A percentile compares a stretch with the other conserved stretches of the same genome.
These are phyloP conservation scores for Lamprotornis superbus DNA, from an alignment of 2,113 vertebrate species.

Conservation along the genomic window DNA sequence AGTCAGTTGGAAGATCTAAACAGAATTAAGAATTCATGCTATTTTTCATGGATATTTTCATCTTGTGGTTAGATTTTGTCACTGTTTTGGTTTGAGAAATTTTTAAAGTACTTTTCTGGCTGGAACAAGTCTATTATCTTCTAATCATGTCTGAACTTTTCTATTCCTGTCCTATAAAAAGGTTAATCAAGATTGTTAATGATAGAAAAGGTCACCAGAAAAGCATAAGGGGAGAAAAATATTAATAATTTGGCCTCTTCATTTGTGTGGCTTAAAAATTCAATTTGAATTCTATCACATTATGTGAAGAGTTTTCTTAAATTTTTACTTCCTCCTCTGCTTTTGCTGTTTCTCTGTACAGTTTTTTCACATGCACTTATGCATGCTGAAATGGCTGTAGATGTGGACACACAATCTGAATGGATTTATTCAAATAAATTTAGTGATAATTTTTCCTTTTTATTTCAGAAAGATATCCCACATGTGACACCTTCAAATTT, in stretches of 20 bases:
- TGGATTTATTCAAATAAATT: neutral
- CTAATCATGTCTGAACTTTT: neutral
- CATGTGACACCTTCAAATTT: neutral
- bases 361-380: neutral
- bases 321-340: neutral
- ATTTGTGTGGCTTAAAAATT: neutral
- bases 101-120: neutral
- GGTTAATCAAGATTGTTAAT: neutral
- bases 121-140: neutral
- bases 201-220: neutral
- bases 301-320: neutral
- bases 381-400: neutral
- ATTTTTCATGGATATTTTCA: neutral
- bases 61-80: neutral
- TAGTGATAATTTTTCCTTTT: neutral
- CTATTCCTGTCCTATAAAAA: neutral
- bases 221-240: accelerated
- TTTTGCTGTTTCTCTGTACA: neutral
- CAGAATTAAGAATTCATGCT: neutral
- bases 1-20: neutral
- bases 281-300: neutral
- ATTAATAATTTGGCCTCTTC: neutral
- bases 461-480: neutral
- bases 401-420: neutral
- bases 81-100: neutral